Percentiles rank a stretch among this genome's conserved stretches.
Conservation (phyloP, 2,113 vertebrate species). For the Otus sunia region DNA sequence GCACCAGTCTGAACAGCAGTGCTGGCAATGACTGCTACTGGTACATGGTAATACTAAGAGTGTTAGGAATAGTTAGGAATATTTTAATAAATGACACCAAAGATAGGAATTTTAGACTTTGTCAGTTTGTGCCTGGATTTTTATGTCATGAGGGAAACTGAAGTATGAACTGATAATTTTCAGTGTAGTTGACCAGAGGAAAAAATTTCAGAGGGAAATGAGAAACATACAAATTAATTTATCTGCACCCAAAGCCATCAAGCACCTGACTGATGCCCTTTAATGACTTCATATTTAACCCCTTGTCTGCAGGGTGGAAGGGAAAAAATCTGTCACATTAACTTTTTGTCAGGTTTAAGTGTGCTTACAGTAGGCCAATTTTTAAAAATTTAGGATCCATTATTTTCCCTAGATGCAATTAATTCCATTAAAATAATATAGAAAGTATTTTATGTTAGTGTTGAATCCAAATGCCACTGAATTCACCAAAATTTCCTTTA, state of each 20-base stretch:
- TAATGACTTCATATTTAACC: background rate
- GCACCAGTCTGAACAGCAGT: background rate
- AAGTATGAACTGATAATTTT: background rate
- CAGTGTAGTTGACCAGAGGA: background rate
- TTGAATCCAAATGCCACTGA: background rate
- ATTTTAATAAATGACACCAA: background rate
- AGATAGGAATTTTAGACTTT: background rate
- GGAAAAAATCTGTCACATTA: background rate
- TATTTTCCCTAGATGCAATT: background rate
- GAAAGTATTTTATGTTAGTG: background rate
- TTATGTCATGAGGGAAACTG: background rate
- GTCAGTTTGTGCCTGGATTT: background rate
- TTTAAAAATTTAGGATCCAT: background rate
- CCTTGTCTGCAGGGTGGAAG: background rate
- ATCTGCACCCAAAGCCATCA: background rate
- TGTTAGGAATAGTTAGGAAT: no score
- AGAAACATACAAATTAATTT: background rate
- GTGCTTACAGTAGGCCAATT: background rate
- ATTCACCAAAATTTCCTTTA: background rate
- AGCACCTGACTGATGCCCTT: background rate
- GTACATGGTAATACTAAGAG: background rate
- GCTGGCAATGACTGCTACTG: background rate
- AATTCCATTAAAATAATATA: background rate
- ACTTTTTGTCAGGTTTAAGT: background rate
- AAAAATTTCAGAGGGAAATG: background rate